Evolutionary conservation across 2,113 vertebrate species (phyloP).

Genomic region (Nothobranchius furzeri): DNA sequence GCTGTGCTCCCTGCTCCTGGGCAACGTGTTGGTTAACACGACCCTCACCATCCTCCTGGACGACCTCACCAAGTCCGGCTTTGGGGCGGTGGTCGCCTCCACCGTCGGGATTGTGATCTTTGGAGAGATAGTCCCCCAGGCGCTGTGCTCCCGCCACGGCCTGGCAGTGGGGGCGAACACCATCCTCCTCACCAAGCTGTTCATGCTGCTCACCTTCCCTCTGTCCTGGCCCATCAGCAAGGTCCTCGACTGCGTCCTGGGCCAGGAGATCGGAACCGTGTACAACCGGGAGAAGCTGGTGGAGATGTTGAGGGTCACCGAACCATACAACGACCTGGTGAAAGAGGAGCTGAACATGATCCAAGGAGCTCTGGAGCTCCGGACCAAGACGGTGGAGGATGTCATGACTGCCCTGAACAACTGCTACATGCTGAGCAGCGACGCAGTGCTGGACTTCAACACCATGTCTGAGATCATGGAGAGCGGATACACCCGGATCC

Average conservation of each 20-base stretch:
- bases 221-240: slow-evolving; percentile 94
- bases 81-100: slow-evolving; percentile 88
- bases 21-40: slow-evolving; percentile 96
- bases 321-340: slow-evolving; percentile 93
- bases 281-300: slow-evolving; percentile 98
- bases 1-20: slow-evolving; percentile 92
- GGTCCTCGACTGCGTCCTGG: slow-evolving; percentile 87
- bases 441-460: slow-evolving; percentile 92
- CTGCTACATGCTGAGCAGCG: slow-evolving; percentile 95
- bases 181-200: slow-evolving; percentile 89
- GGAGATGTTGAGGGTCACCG: slow-evolving; percentile 95
- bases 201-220: slow-evolving; percentile 95
- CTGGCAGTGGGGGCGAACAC: slow-evolving; percentile 94
- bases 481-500: slow-evolving; percentile 94
- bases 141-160: slow-evolving; percentile 93
- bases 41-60: slow-evolving; percentile 96
- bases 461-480: slow-evolving; percentile 99
- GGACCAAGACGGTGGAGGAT: slow-evolving; percentile 94
- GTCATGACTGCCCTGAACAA: slow-evolving; percentile 90
- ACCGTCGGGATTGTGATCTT: slow-evolving; percentile 96
- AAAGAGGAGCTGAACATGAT: slow-evolving; percentile 98
- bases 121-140: slow-evolving; percentile 94
- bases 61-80: slow-evolving; percentile 87
- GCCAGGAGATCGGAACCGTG: slow-evolving; percentile 96
- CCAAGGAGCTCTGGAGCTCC: slow-evolving; percentile 92